Evolutionary conservation across 2,888 invertebrate species (phyloP), one percentile per base, ranked within the genome.

Genomic region (Tenthredo scrophulariae): DNA sequence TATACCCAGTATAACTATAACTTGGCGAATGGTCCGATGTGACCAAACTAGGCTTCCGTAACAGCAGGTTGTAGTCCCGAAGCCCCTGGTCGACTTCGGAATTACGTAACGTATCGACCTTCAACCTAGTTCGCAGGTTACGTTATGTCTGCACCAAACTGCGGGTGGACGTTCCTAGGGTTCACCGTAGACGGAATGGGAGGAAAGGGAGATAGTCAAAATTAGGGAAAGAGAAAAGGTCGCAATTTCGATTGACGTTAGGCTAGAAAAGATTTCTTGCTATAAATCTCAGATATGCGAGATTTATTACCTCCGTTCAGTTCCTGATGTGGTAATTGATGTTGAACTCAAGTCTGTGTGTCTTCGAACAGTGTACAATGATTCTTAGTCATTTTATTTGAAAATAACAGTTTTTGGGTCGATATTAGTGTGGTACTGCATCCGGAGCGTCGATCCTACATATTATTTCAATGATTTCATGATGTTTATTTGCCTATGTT

Each of bases 61-160:
- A 80, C 80, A 80, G 33, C 62, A 62, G 80, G 62, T 80, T 62
- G 40, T 80, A 58, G 80, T 80, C 62, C 62, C 58, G 80, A 80
- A 80, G 80, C 80, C 80, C 58, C 58, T 80, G 80, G 40, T 80
- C 62, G 37, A 62, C 80, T 62, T 58, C 7, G 58, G n/a, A 22
- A 50, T 80, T 80, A 37, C 80, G 62, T 80, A 33, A 62, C n/a
- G 33, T 80, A 13, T 13, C 40, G 80, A 80, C 80, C 80, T 80
- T 80, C 80, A 80, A 80, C 80, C 80, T 62, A 40, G n/a, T 62
- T 40, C 4, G 58, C 50, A 80, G 80, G 80, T 80, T 80, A 80
- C 80, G 58, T 77, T 77, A 54, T 50, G 33, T 40, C 46, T 46
- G 33, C 50, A 50, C 2, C 10, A 74, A 43, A 43, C 43, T 74